Conservation (phyloP, 30 jellyfish, hydroid and myxozoan genomes). For the Cassiopea xamachana region DNA sequence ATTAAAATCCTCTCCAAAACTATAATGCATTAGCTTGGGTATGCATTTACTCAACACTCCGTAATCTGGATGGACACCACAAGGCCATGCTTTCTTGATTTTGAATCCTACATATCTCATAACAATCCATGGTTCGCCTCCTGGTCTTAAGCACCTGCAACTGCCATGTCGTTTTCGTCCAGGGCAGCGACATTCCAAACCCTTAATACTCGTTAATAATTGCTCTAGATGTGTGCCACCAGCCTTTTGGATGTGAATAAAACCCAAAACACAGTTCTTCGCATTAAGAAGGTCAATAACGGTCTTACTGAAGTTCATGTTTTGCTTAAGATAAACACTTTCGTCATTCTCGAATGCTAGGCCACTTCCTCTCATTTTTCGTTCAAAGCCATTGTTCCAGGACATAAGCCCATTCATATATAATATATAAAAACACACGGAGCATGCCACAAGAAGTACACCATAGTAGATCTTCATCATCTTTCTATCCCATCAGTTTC, state of each 20-base stretch:
- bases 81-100: conserved; percentile 79
- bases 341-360: neutral
- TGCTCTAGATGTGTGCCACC: conserved; percentile 93
- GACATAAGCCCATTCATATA: neutral
- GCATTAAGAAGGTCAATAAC: conserved; percentile 1
- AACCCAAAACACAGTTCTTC: conserved; percentile 43
- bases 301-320: neutral
- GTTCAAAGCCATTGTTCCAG: neutral
- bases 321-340: neutral
- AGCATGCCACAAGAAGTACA: neutral
- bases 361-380: neutral
- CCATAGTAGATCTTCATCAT: neutral
- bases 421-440: conserved; percentile 5
- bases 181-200: conserved; percentile 64
- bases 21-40: conserved; percentile 53
- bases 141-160: conserved; percentile 74
- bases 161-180: neutral
- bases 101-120: conserved; percentile 71
- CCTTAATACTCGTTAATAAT: conserved; percentile 25
- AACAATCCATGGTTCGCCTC: conserved; percentile 82
- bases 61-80: conserved; percentile 96
- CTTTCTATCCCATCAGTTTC: neutral
- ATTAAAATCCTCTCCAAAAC: conserved; percentile 2
- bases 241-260: conserved; percentile 90
- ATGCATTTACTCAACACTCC: conserved; percentile 69